A percentile compares a stretch with the other conserved stretches of the same genome.
phyloP scores from a whole-genome alignment of 2,797 vertebrate species.

The Columba guinea region DNA sequence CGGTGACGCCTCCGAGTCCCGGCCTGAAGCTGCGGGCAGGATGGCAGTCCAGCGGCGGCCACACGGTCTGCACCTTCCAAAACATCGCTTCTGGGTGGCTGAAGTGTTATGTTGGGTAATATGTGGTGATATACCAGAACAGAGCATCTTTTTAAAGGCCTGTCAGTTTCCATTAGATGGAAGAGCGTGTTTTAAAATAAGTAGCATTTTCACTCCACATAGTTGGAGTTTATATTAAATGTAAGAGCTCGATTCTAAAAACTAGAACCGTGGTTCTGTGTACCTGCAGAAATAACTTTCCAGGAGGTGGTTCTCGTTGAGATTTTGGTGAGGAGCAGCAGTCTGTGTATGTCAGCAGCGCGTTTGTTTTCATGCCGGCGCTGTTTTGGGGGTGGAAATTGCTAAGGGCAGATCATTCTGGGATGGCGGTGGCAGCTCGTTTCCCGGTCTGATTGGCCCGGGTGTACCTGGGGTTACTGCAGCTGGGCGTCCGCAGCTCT shows the following conservation, averaged over 20 bases:
- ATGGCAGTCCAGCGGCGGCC: not conserved
- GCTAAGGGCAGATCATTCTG: not conserved
- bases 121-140: not conserved
- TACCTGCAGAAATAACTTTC: not conserved
- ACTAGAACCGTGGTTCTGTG: not conserved
- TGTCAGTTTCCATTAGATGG: not conserved
- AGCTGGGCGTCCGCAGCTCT: not conserved
- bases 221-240: not conserved
- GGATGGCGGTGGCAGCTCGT: not conserved
- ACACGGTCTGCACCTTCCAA: not conserved
- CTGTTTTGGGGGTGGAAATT: not conserved
- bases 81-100: not conserved
- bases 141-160: not conserved
- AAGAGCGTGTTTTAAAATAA: accelerated
- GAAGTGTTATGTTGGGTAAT: not conserved
- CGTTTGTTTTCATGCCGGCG: accelerated
- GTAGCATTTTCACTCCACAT: not conserved
- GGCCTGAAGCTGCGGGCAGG: not conserved
- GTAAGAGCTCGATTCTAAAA: accelerated
- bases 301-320: not conserved
- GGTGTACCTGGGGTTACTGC: not conserved
- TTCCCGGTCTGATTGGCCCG: not conserved
- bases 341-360: accelerated
- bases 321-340: not conserved
- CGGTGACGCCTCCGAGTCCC: not conserved